Evolutionary conservation across 2,113 vertebrate species (phyloP).

Genomic region (Mastomys coucha): DNA sequence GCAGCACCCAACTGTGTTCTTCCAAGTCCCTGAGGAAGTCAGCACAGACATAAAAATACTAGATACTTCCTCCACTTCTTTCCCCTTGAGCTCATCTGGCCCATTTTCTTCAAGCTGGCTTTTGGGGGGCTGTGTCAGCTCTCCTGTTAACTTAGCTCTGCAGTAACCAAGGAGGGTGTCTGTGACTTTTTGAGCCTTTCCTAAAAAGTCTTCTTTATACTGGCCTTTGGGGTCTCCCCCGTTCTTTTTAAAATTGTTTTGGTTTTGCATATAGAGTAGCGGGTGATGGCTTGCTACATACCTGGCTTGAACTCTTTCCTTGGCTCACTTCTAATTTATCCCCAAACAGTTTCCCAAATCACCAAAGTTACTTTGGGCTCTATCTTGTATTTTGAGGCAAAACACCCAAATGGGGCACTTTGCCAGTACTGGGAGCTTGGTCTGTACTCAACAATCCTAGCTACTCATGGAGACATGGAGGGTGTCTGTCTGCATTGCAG

Average conservation of each 20-base stretch:
- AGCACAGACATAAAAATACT: not conserved
- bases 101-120: not conserved
- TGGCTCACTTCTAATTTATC: slow-evolving; percentile 36
- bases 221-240: not conserved
- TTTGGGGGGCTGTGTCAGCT: not conserved
- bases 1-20: not conserved
- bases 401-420: not conserved
- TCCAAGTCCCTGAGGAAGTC: not conserved
- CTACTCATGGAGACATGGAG: not conserved
- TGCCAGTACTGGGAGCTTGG: not conserved
- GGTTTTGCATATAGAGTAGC: not conserved
- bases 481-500: slow-evolving; percentile 27
- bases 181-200: not conserved
- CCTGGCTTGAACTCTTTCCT: not conserved
- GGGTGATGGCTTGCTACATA: not conserved
- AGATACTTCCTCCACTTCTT: slow-evolving; percentile 11
- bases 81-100: not conserved
- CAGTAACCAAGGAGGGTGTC: not conserved
- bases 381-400: slow-evolving; percentile 48
- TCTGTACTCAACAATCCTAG: not conserved
- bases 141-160: not conserved
- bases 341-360: slow-evolving; percentile 52
- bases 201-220: not conserved
- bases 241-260: not conserved
- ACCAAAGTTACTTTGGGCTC: slow-evolving; percentile 58